Conservation (phyloP, 2,797 vertebrate genomes). For the Sylvilagus floridanus region DNA sequence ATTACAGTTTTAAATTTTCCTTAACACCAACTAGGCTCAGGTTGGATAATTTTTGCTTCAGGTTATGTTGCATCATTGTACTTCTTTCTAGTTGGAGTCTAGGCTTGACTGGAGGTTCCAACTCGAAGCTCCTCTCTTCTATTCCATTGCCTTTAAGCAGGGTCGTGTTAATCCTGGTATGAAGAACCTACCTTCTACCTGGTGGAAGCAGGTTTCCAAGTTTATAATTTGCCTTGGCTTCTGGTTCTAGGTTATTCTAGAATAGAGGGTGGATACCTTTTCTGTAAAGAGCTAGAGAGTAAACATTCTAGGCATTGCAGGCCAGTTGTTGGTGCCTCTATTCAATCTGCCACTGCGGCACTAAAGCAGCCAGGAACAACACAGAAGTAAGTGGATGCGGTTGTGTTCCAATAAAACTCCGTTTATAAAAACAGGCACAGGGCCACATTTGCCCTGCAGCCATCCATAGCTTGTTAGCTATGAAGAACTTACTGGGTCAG, state of each 20-base stretch:
- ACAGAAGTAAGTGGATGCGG: not conserved
- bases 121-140: not conserved
- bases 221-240: not conserved
- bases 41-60: conserved; percentile 10
- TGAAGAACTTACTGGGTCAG: not conserved
- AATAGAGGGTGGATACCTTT: not conserved
- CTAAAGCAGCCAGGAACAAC: not conserved
- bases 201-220: not conserved
- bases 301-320: not conserved
- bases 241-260: conserved; percentile 29
- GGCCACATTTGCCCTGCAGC: not conserved
- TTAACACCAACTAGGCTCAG: not conserved
- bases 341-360: not conserved
- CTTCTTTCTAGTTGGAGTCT: not conserved
- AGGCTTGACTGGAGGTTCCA: not conserved
- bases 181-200: not conserved
- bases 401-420: not conserved
- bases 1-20: not conserved
- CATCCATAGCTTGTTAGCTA: not conserved
- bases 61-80: not conserved
- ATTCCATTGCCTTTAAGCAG: not conserved
- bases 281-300: not conserved
- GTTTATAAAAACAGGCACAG: not conserved
- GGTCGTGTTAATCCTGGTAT: not conserved
- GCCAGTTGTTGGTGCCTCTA: not conserved